Conservation (phyloP, 2,888 invertebrate genomes). For the Quadriops clusia region DNA sequence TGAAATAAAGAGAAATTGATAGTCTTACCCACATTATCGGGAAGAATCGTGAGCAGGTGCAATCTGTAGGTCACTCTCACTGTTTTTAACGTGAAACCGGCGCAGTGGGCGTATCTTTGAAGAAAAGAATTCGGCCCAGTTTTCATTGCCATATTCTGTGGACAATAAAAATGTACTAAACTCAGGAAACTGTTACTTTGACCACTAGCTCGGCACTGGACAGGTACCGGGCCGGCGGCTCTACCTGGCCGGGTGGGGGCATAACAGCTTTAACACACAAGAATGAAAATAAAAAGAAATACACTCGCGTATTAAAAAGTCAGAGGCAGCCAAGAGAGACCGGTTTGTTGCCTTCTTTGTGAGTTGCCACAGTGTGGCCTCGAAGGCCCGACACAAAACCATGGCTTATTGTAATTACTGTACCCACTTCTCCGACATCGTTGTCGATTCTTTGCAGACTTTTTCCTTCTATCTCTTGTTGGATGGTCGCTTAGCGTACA, state of each 20-base stretch:
- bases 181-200: constrained; percentile 16
- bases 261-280: constrained; percentile 12
- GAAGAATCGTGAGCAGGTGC: too few relatives aligned
- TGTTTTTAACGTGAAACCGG: too few relatives aligned
- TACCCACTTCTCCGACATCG: constrained; percentile 21
- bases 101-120: too few relatives aligned
- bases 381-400: constrained; percentile 22
- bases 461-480: too few relatives aligned
- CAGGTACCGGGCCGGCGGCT: constrained; percentile 18
- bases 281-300: constrained; percentile 22
- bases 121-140: too few relatives aligned
- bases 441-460: constrained; percentile 16
- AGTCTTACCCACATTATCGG: too few relatives aligned
- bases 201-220: constrained; percentile 18
- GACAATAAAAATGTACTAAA: too few relatives aligned
- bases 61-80: too few relatives aligned
- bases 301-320: constrained; percentile 19
- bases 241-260: constrained; percentile 16
- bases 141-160: too few relatives aligned
- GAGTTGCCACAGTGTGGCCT: constrained; percentile 22
- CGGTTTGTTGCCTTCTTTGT: constrained; percentile 20
- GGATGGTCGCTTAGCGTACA: too few relatives aligned
- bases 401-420: constrained; percentile 27
- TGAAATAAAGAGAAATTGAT: too few relatives aligned
- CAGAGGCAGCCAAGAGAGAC: constrained; percentile 18